Base-by-base conservation (phyloP, 1,140 invertebrate species). In the Maniola jurtina region DNA sequence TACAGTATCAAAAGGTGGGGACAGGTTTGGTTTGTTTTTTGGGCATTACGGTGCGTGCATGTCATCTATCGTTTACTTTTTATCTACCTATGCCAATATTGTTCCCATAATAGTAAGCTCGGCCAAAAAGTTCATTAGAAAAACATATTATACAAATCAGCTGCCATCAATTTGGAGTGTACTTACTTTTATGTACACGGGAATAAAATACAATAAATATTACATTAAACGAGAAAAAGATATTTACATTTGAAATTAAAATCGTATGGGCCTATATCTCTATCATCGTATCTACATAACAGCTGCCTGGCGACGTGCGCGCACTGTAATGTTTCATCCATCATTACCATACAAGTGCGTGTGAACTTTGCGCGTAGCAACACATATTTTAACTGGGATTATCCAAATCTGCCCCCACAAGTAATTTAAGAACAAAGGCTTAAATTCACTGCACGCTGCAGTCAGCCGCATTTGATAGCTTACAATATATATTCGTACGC, bases 101-200 rank as follows among this genome's bases (percentile, higher is more conserved):
- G 87, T 87, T 89, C 87, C 87, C 87, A 86, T 80, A 45, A 77
- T 74, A 79, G 75, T 89, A 89, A 88, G 84, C 84, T 88, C 86
- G 78, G 82, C 86, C 83, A 84, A 88, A 88, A 42, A 73, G 52
- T 68, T 61, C n/a, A 64, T 52, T 55, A 50, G 36, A 59, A 45
- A 69, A 14, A 45, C 5, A 11, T 16, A 61, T 59, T 54, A 6
- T 11, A 40, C 67, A 73, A 77, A 75, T 64, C 66, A 90, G 88
- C 86, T 90, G 88, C 88, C 84, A 70, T 84, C 80, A 81, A 80
- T 76, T 77, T 75, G 68, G 62, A 58, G 25, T 15, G 48, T 60
- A 60, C 52, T 4, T 14, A 34, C 33, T 55, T 66, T 59, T 36
- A 66, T 58, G 61, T 34, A 16, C 25, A 50, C 6, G 25, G 10